Evolutionary conservation across 2,113 vertebrate genomes (phyloP), one percentile per base, ranked within the genome.

Genomic region (Nettapus auritus): DNA sequence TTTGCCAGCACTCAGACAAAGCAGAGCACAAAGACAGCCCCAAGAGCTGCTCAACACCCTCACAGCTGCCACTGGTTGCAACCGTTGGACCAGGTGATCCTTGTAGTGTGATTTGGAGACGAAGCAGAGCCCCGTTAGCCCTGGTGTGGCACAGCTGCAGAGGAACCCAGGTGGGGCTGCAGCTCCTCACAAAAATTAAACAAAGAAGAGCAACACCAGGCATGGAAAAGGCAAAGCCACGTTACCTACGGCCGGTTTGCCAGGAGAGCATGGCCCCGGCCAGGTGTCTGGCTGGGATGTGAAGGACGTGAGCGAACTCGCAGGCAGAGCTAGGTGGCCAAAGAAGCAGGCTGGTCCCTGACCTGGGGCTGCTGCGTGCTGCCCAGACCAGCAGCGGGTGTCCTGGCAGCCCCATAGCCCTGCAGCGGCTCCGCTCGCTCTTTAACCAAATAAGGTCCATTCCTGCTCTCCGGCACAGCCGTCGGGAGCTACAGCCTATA

Each of bases 371-470:
- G 71, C 82, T 66, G 64, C 7, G 1, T 70, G 71, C 55, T 12
- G 1, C 76, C 28, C 80, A 4, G 18, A 44, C 67, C 6, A 0
- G 75, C 69, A 80, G 68, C 2, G 23, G 31, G 46, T 75, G 74
- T 77, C 74, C 88, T 71, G 90, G 81, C 76, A 57, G 68, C 82
- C 82, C 0, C 38, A 29, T 0, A 5, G 59, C 82, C 69, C 4
- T 56, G 28, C 82, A 64, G 59, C 10, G 13, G 13, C 76, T 82
- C 67, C 1, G 3, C 57, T 92, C 3, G 0, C 87, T 77, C 64
- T 86, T 74, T 94, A 92, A 89, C 94, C 94, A 93, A 93, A 96
- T 83, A 94, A 96, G 93, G 95, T 64, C 87, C 94, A 80, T 91
- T 91, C 93, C 91, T 28, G 0, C 94, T 66, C 9, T 0, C 25